Evolutionary conservation across 2,888 invertebrate genomes (phyloP), one percentile per base, ranked within the genome.

Genomic region (Melangyna quadrimaculata): DNA sequence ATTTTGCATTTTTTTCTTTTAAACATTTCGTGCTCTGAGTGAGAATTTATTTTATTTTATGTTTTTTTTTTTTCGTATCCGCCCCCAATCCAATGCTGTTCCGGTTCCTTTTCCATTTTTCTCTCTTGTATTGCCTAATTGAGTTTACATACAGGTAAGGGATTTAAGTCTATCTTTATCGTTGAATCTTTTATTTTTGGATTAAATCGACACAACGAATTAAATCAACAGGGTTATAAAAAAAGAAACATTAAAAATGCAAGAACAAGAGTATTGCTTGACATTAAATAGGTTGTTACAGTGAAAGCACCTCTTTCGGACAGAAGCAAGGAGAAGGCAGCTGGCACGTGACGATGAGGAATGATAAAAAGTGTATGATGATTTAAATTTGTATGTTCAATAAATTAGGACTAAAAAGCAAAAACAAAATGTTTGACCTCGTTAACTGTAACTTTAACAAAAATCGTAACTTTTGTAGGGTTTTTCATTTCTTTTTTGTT

Each of bases 61-160:
- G 27, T 32, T 9, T 10, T 32, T 8, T 12, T 7, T 22, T 48
- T 48, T 17, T 43, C 17, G 19, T 35, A 67, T 73, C 53, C 32
- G 24, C 51, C 61, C 51, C 40, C 51, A 40, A 12, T 29, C n/a
- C 48, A 24, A 17, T 40, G 2, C 19, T 35, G 7, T 10, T 17
- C 10, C 19, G 45, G 5, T 22, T 43, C 27, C 29, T 43, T 45
- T 29, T 5, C 0, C 6, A 4, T 7, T 57, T 27, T 43, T 12
- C 24, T 45, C 17, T 27, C 45, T 67, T 61, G 17, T 43, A 29
- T 57, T 37, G 48, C 70, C 55, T 75, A 80, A 74, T 80, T 80
- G 74, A 75, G 80, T 75, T 80, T 80, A 80, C 63, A 80, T 80
- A 48, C 35, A 70, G 74, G 75, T 80, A 75, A 75, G 74, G 74